Percentiles rank a stretch among this genome's conserved stretches.
These are phyloP conservation scores for Heliornis fulica DNA, from an alignment of 2,113 vertebrate genomes.

Conservation along the genomic window DNA sequence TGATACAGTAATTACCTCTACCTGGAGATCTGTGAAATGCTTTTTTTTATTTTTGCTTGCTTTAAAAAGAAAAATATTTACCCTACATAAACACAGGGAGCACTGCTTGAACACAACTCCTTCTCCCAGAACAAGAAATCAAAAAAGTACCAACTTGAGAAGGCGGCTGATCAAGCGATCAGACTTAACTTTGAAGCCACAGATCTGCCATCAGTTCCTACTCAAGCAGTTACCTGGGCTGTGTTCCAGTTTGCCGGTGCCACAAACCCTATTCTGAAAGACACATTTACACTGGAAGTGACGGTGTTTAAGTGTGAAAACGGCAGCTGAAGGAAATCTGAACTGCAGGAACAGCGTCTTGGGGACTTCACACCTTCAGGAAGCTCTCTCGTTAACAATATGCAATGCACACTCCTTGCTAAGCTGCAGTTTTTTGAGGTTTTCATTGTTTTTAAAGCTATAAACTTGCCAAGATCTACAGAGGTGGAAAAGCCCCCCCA, in stretches of 20 bases:
- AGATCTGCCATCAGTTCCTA: neutral
- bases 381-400: neutral
- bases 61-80: neutral
- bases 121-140: neutral
- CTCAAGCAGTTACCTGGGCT: neutral
- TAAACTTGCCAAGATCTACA: neutral
- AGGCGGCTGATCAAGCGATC: neutral
- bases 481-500: neutral
- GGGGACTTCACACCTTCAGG: neutral
- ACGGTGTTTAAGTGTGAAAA: neutral
- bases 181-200: neutral
- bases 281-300: neutral
- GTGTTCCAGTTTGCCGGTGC: neutral
- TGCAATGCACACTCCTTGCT: fast-evolving
- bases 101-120: neutral
- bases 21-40: fast-evolving
- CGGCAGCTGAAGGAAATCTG: too few relatives aligned
- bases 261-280: neutral
- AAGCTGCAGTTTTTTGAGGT: neutral
- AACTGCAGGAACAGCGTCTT: neutral
- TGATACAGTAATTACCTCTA: neutral
- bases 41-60: neutral
- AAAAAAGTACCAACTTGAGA: neutral
- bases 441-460: neutral
- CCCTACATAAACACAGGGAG: neutral